Evolutionary conservation across 2,113 vertebrate species (phyloP).

Genomic region (Nanorana parkeri): DNA sequence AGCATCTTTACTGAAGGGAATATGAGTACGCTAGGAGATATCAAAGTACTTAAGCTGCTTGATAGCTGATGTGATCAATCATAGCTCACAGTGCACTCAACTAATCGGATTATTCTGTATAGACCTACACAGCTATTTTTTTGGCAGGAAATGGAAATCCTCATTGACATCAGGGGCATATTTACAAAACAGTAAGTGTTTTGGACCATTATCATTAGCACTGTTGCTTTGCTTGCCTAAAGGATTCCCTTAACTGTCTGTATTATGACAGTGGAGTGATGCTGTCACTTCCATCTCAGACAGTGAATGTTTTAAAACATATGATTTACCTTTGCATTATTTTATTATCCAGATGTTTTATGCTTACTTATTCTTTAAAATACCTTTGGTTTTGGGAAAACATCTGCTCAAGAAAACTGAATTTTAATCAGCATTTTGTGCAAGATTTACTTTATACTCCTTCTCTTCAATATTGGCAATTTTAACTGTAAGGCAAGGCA

Average conservation of each 20-base stretch:
- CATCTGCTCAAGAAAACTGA: too few species aligned
- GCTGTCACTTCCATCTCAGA: not conserved
- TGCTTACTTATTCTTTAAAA: too few species aligned
- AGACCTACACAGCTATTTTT: conserved; percentile 13
- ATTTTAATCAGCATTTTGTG: too few species aligned
- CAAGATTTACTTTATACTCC: too few species aligned
- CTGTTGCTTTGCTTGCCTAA: not conserved
- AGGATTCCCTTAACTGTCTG: not conserved
- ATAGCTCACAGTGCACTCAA: conserved; percentile 22
- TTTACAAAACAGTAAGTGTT: not conserved
- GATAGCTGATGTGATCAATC: conserved; percentile 32
- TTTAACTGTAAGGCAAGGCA: too few species aligned
- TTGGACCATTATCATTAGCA: not conserved
- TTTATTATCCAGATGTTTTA: too few species aligned
- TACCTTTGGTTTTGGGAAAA: too few species aligned
- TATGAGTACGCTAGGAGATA: conserved; percentile 6
- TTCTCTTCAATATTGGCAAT: too few species aligned
- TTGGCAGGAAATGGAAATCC: conserved; percentile 36
- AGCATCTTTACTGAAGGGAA: conserved; percentile 3
- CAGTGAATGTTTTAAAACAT: too few species aligned
- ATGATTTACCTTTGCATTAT: too few species aligned
- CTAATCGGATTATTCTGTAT: conserved; percentile 44
- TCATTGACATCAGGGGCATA: conserved; percentile 13
- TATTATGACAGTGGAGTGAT: not conserved
- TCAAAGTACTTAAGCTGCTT: conserved; percentile 15